Base-by-base conservation (phyloP, 2,888 invertebrate species). In the Pammene aurita region DNA sequence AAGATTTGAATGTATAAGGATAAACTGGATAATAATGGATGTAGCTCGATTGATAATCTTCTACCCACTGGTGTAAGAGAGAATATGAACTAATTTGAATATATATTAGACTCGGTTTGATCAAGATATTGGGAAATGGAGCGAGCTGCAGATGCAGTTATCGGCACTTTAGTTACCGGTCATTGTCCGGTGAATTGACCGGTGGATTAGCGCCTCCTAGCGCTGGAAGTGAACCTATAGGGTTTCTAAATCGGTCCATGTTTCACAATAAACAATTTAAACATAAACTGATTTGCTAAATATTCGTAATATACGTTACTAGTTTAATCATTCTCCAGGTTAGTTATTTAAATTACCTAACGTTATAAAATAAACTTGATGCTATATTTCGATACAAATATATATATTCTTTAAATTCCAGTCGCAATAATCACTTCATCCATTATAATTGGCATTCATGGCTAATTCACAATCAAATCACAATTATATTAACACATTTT, bases 181-280 rank as follows among this genome's bases (percentile, higher is more conserved):
- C 73, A 74, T 62, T 69, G 74, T 66, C 71, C 75, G 72, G 61
- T 65, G 70, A 72, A 74, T 71, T 74, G 73, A 70, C 73, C 66
- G 73, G 65, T 71, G 71, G 73, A 73, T 75, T 74, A 71, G 71
- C 71, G 70, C 66, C 71, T 75, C 66, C 67, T 72, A 72, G 73
- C 66, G 58, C 16, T 18, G 54, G 61, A 55, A 26, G 50, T 18
- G 34, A 50, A 50, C 48, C 75, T 78, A 42, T 81, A 79, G 63
- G 83, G 83, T 74, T 84, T 84, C 82, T 75, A 73, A 80, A 75
- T 75, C 73, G 72, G 78, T 76, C 76, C 80, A 81, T 78, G 75
- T 76, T 76, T 72, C 72, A 67, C 58, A 69, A 57, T 74, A 73
- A 72, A 71, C 71, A 72, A 38, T 34, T n/a, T 60, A 26, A 48